Evolutionary conservation across 2,888 invertebrate genomes (phyloP).

Genomic region (Cyclophora punctaria): DNA sequence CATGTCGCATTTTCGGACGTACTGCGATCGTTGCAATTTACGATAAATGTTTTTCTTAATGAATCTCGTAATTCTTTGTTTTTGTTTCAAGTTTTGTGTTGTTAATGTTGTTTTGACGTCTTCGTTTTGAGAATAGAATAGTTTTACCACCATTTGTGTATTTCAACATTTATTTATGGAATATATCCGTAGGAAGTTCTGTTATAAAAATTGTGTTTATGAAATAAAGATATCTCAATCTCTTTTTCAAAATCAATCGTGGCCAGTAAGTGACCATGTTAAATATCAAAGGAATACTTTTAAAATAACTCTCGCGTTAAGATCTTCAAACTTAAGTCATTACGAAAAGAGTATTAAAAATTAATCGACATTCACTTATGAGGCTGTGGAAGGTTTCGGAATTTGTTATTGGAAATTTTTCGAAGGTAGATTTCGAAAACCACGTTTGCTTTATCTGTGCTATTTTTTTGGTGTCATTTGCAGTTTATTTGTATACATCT

Average conservation of each 20-base stretch:
- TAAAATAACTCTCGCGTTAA: constrained; percentile 24
- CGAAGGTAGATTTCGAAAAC: too few species aligned
- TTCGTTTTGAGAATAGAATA: constrained; percentile 6
- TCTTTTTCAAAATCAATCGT: too few species aligned
- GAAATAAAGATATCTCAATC: too few species aligned
- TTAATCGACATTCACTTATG: constrained; percentile 64
- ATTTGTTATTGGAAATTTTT: constrained; percentile 56
- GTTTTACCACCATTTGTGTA: constrained; percentile 1
- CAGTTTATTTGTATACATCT: too few species aligned
- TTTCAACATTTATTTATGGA: constrained; percentile 9
- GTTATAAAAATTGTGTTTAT: not conserved
- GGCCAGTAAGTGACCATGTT: too few species aligned
- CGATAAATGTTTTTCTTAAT: constrained; percentile 59
- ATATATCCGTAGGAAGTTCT: constrained; percentile 4
- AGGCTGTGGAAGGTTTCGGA: constrained; percentile 44
- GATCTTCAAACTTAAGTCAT: constrained; percentile 48
- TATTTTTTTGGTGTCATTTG: too few species aligned
- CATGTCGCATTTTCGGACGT: constrained; percentile 52
- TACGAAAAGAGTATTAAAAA: constrained; percentile 41
- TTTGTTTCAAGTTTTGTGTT: constrained; percentile 9
- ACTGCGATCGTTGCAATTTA: constrained; percentile 58
- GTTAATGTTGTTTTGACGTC: constrained; percentile 16
- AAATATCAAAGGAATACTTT: constrained; percentile 18
- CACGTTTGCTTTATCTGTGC: too few species aligned
- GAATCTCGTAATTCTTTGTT: constrained; percentile 39